phyloP scores from a whole-genome alignment of 2,113 vertebrate species.

The Cephalophus harveyi region DNA sequence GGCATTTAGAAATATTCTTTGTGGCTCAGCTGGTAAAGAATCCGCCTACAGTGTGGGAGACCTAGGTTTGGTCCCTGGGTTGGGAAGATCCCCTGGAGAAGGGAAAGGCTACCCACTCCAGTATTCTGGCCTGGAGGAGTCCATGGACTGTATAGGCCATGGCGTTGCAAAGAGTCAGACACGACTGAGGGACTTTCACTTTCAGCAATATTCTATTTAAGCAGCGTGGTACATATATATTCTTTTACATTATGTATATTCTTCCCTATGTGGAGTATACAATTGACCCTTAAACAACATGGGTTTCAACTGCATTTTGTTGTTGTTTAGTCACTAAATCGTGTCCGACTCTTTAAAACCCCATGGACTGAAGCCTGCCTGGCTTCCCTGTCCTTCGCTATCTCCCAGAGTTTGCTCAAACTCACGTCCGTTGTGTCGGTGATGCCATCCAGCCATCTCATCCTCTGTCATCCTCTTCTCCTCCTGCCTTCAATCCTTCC shows the following conservation, averaged over 20 bases:
- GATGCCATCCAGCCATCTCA: neutral
- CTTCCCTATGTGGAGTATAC: neutral
- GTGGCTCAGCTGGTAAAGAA: neutral
- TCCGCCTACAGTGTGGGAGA: neutral
- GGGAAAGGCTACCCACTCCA: neutral
- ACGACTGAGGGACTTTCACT: neutral
- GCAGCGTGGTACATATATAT: neutral
- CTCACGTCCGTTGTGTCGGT: neutral
- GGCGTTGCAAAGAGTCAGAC: neutral
- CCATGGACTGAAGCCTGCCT: neutral
- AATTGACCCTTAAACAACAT: neutral
- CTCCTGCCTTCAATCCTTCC: neutral
- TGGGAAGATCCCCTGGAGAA: neutral
- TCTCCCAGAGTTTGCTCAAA: neutral
- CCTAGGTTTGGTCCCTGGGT: neutral
- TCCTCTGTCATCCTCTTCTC: neutral
- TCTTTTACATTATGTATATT: neutral
- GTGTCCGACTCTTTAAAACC: neutral
- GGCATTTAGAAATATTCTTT: neutral
- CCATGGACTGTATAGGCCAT: neutral
- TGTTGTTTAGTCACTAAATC: neutral
- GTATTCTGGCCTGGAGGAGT: neutral
- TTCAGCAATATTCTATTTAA: neutral
- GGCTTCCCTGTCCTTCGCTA: neutral
- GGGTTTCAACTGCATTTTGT: neutral